These are phyloP conservation scores for Ctenosaura bakeri DNA, from an alignment of 2,797 vertebrate genomes.

Conservation along the genomic window DNA sequence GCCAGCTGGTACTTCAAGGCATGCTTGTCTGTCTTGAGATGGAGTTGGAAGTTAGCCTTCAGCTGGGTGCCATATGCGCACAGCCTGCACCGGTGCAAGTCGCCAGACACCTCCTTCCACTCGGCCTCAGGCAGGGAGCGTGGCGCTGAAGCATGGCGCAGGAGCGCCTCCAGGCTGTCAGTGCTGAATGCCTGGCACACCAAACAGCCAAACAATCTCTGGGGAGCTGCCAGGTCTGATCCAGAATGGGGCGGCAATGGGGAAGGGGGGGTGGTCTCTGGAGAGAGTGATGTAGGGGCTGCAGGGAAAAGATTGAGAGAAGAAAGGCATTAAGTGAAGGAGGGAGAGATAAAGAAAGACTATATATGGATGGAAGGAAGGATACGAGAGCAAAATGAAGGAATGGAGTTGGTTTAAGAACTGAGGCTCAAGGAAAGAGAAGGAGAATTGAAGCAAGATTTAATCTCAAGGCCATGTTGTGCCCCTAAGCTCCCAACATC, in stretches of 20 bases:
- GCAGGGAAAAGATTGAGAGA: neutral
- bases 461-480: no score
- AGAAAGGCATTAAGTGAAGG: neutral
- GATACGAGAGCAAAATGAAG: no score
- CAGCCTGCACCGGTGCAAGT: constrained; percentile 78
- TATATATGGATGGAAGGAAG: no score
- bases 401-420: no score
- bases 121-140: constrained; percentile 76
- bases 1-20: constrained; percentile 79
- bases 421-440: no score
- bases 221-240: neutral
- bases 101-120: constrained; percentile 78
- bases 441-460: no score
- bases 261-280: constrained; percentile 35
- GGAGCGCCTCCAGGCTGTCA: constrained; percentile 75
- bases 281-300: neutral
- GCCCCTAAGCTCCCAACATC: no score
- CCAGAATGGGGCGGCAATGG: constrained; percentile 12
- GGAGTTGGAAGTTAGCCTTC: constrained; percentile 81
- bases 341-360: neutral
- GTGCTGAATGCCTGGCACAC: constrained; percentile 79
- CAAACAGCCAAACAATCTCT: constrained; percentile 77
- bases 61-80: constrained; percentile 80
- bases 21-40: constrained; percentile 81
- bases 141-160: constrained; percentile 74